Percentiles rank a stretch among this genome's conserved stretches.
phyloP scores from a whole-genome alignment of 64 coral and sea anemone genomes.

The Dendronephthya gigantea region DNA sequence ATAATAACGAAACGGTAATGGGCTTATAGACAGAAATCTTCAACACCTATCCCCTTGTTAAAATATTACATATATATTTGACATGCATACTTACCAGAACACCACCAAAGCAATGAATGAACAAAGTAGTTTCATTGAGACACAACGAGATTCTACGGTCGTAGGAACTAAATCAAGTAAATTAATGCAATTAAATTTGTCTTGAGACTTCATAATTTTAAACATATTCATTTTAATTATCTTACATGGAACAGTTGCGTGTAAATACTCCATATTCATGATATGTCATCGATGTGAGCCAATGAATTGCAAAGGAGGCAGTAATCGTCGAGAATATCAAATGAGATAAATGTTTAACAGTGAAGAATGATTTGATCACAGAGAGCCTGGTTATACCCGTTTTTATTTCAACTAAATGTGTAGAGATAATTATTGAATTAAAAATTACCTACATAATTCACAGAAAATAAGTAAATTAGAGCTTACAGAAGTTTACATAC shows the following conservation, averaged over 20 bases:
- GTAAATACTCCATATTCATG: not conserved
- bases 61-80: no score
- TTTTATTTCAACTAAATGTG: not conserved
- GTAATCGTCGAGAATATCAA: not conserved
- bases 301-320: not conserved
- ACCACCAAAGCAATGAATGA: not conserved
- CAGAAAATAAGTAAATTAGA: no score
- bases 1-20: no score
- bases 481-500: no score
- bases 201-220: no score
- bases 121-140: not conserved
- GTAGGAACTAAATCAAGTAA: not conserved
- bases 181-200: no score
- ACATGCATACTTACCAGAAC: not conserved
- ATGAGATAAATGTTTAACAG: not conserved
- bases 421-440: not conserved
- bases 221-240: not conserved
- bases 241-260: not conserved
- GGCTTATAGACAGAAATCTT: no score
- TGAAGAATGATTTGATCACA: not conserved
- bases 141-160: not conserved
- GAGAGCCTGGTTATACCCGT: not conserved
- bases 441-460: no score
- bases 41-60: no score
- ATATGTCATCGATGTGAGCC: not conserved